Percentiles rank a stretch among this genome's conserved stretches.
phyloP scores from a whole-genome alignment of 2,888 invertebrate species.

The Drosophila helvetica region DNA sequence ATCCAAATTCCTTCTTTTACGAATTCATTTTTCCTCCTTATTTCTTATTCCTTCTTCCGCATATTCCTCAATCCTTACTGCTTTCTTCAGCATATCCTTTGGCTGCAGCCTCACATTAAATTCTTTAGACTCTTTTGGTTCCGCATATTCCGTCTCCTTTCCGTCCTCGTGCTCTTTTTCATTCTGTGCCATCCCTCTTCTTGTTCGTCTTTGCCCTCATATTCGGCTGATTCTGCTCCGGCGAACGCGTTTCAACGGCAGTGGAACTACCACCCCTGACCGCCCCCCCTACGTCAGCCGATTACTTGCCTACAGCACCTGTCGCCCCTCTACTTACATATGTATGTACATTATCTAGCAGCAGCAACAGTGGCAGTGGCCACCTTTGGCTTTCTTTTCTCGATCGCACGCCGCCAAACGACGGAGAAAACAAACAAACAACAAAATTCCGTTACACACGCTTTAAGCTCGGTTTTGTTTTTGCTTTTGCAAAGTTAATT shows the following conservation, averaged over 20 bases:
- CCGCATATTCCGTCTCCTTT: no score
- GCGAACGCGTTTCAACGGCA: neutral
- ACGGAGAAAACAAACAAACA: constrained; percentile 42
- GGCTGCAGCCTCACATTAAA: neutral
- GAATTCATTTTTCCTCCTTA: no score
- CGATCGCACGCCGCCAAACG: constrained; percentile 9
- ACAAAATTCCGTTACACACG: constrained; percentile 42
- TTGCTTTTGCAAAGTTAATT: constrained; percentile 66
- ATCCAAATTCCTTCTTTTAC: neutral
- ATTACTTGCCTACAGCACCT: constrained; percentile 2
- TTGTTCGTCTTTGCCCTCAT: neutral
- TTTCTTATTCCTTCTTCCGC: neutral
- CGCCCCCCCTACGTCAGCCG: neutral
- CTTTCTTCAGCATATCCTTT: neutral
- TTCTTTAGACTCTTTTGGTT: neutral
- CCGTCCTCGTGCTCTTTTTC: no score
- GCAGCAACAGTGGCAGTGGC: neutral
- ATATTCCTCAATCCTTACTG: neutral
- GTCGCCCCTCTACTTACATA: neutral
- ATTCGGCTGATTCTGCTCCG: neutral
- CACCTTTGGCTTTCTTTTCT: constrained; percentile 26
- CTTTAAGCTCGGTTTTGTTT: constrained; percentile 31
- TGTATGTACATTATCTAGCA: constrained; percentile 1
- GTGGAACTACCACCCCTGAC: neutral
- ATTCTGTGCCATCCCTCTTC: no score